Evolutionary conservation across 2,113 vertebrate genomes (phyloP).

Genomic region (Tiliqua scincoides): DNA sequence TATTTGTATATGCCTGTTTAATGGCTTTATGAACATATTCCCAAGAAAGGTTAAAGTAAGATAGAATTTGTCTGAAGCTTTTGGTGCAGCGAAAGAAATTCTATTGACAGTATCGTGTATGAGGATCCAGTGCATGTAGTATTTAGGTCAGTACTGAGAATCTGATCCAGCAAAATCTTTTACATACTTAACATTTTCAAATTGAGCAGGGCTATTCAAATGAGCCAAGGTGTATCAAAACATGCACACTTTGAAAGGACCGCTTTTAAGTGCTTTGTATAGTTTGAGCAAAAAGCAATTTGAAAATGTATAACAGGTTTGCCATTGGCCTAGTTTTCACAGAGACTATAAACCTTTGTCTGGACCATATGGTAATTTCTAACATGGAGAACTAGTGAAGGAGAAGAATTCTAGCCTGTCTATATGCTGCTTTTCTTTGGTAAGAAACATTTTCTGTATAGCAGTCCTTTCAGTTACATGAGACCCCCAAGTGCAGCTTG

Average conservation of each 20-base stretch:
- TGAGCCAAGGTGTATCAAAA: too few relatives aligned
- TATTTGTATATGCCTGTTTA: background rate
- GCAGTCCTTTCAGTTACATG: too few relatives aligned
- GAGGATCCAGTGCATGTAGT: background rate
- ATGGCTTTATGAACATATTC: conserved; percentile 5
- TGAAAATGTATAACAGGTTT: too few relatives aligned
- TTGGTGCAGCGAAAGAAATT: background rate
- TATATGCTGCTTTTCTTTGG: background rate
- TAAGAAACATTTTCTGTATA: background rate
- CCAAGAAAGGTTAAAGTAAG: background rate
- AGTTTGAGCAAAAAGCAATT: too few relatives aligned
- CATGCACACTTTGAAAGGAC: too few relatives aligned
- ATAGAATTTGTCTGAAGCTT: background rate
- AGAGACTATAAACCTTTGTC: background rate
- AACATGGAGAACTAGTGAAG: background rate
- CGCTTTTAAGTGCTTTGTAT: background rate
- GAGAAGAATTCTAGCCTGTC: background rate
- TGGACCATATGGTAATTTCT: too few relatives aligned
- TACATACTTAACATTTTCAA: background rate
- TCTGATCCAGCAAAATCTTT: background rate
- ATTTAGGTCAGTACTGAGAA: background rate
- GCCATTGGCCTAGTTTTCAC: background rate
- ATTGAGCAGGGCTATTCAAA: too few relatives aligned
- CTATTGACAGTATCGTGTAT: background rate
- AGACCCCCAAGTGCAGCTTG: background rate